Evolutionary conservation across 2,888 invertebrate genomes (phyloP).

Genomic region (Trachelus tabidus): DNA sequence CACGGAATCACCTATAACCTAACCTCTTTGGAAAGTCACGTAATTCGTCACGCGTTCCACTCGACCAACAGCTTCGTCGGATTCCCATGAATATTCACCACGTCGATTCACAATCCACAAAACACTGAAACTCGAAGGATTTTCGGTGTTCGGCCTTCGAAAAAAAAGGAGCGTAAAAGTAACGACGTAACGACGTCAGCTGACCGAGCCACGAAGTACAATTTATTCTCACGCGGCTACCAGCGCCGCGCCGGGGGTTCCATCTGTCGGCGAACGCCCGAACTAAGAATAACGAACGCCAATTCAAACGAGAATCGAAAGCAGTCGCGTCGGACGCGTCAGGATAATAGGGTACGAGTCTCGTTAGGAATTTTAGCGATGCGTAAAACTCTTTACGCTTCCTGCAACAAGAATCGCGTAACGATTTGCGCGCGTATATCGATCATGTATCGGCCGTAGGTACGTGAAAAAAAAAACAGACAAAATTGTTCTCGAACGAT

Average conservation of each 20-base stretch:
- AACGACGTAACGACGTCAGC: not conserved
- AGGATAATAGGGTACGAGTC: conserved; percentile 10
- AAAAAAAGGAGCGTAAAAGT: not conserved
- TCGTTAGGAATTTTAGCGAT: conserved; percentile 35
- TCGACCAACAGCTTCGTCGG: not conserved
- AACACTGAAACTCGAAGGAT: not conserved
- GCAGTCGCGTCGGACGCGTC: conserved; percentile 12
- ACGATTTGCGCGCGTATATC: not conserved
- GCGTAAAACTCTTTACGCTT: conserved; percentile 39
- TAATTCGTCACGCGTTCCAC: not conserved
- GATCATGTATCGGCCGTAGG: not conserved
- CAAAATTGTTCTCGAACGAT: too few species aligned
- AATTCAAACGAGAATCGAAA: conserved; percentile 9
- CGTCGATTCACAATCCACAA: not conserved
- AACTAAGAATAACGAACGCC: conserved; percentile 4
- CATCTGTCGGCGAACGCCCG: not conserved
- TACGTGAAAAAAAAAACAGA: not conserved
- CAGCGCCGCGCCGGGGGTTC: not conserved
- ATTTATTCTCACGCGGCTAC: not conserved
- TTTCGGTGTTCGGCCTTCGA: not conserved
- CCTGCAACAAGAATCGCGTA: not conserved
- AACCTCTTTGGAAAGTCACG: not conserved
- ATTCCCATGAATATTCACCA: not conserved
- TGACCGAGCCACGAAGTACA: not conserved
- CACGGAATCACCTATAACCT: not conserved